A percentile compares a stretch with the other conserved stretches of the same genome.
phyloP scores from a whole-genome alignment of 2,888 invertebrate genomes.

The Tinea semifulvella region DNA sequence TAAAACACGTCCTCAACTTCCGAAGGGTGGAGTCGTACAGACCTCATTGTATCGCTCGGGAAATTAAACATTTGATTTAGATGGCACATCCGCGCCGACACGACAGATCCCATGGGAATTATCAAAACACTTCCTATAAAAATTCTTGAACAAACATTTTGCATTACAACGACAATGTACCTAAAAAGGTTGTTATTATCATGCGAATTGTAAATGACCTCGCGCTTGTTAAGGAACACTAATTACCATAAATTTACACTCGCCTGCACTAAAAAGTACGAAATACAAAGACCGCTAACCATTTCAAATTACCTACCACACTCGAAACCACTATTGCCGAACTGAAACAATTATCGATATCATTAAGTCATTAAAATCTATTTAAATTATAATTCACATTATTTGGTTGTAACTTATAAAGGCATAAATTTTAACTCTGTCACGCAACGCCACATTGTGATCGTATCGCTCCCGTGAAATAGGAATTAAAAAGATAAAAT shows the following conservation, averaged over 20 bases:
- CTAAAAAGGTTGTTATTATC: constrained; percentile 2
- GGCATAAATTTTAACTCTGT: not conserved
- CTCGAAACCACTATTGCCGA: not conserved
- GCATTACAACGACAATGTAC: constrained; percentile 27
- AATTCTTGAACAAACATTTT: constrained; percentile 36
- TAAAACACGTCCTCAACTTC: constrained; percentile 11
- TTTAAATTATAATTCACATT: not conserved
- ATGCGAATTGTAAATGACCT: constrained; percentile 3
- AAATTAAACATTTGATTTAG: constrained; percentile 58
- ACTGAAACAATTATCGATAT: not conserved
- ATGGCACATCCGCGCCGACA: constrained; percentile 39
- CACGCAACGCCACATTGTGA: constrained; percentile 22
- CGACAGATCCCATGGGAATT: constrained; percentile 41
- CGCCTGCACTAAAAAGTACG: not conserved
- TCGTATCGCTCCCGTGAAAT: constrained; percentile 35
- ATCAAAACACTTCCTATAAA: constrained; percentile 29
- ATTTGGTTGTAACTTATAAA: not conserved
- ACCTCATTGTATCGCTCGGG: constrained; percentile 42
- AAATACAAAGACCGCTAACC: not conserved
- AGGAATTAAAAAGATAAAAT: constrained; percentile 32
- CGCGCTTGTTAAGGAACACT: constrained; percentile 2
- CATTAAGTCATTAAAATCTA: constrained; percentile 5
- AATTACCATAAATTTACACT: constrained; percentile 8
- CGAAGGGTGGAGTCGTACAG: constrained; percentile 26
- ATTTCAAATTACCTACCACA: not conserved